Evolutionary conservation across 2,113 vertebrate genomes (phyloP).

Genomic region (Siphamia tubifer): DNA sequence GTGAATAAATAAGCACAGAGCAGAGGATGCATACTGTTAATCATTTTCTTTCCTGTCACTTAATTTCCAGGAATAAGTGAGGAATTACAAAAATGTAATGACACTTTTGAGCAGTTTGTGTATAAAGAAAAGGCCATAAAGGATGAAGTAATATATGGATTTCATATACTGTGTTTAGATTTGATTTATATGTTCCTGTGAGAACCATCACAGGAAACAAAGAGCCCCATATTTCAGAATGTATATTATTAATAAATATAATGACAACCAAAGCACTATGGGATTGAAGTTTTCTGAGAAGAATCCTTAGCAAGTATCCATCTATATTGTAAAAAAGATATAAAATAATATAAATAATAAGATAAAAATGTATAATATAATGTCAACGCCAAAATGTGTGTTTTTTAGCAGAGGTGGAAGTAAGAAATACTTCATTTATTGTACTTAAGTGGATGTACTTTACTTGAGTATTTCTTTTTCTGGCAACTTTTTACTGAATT

Average conservation of each 20-base stretch:
- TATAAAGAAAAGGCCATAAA: neutral
- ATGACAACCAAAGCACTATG: neutral
- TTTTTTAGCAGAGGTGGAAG: no score
- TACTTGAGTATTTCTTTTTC: no score
- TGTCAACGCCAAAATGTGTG: no score
- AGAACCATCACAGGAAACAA: constrained; percentile 31
- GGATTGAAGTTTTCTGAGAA: neutral
- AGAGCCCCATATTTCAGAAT: neutral
- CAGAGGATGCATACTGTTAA: neutral
- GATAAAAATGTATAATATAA: no score
- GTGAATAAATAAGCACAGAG: neutral
- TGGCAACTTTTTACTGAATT: no score
- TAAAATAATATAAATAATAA: no score
- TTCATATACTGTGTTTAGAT: constrained; percentile 31
- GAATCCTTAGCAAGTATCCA: neutral
- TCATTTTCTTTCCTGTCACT: constrained; percentile 7
- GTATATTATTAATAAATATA: constrained; percentile 39
- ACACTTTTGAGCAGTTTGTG: neutral
- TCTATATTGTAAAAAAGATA: no score
- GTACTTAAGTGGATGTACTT: no score
- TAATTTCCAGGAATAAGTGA: constrained; percentile 10
- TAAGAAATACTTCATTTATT: no score
- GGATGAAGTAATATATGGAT: constrained; percentile 31
- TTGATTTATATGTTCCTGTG: constrained; percentile 41
- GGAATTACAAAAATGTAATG: neutral